Percentiles rank a stretch among this genome's conserved stretches.
Evolutionary conservation across 2,797 vertebrate species (phyloP).

Genomic region (Poliocrania exsul): DNA sequence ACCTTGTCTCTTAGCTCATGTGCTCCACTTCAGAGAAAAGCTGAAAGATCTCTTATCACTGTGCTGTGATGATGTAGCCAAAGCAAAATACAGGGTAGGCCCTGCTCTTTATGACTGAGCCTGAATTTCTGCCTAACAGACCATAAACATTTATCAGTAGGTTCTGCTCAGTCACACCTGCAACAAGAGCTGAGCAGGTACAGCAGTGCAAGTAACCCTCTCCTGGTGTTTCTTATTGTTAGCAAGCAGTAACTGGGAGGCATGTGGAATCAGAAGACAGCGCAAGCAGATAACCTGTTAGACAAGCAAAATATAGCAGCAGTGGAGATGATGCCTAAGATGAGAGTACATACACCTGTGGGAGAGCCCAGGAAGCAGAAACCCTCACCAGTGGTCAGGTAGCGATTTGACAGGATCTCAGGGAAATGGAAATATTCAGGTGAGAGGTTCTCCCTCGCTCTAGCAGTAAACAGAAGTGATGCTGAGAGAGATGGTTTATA

Average conservation of each 20-base stretch:
- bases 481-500: neutral
- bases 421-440: rapidly evolving
- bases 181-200: neutral
- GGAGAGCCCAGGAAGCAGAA: neutral
- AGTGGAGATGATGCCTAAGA: neutral
- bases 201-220: neutral
- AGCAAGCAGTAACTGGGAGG: neutral
- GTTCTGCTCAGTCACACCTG: neutral
- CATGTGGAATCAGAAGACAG: neutral
- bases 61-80: neutral
- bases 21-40: neutral
- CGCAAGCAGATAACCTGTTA: neutral
- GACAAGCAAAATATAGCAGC: neutral
- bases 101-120: neutral
- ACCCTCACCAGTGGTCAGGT: neutral
- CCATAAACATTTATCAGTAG: neutral
- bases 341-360: rapidly evolving
- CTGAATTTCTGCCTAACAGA: neutral
- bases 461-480: neutral
- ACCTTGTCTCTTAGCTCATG: rapidly evolving
- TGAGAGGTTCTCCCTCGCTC: neutral
- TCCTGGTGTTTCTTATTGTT: neutral
- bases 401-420: neutral
- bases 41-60: neutral
- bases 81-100: neutral